Evolutionary conservation across 2,113 vertebrate species (phyloP), one percentile per base, ranked within the genome.

Genomic region (Sinocyclocheilus maitianheensis): DNA sequence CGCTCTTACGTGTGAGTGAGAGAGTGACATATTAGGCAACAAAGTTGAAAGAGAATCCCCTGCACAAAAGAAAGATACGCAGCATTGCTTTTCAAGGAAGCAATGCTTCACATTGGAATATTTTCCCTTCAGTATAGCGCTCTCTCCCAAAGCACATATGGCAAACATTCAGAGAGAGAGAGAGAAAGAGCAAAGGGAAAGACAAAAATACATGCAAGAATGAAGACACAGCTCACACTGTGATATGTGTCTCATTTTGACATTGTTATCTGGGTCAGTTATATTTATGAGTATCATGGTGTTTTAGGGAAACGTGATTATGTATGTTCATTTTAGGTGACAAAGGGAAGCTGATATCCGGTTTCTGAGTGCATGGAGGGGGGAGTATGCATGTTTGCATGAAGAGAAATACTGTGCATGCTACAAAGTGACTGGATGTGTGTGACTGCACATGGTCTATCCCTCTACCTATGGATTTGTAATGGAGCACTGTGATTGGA

Each of bases 281-380:
- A 89, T 91, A 92, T 94, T 93, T 92, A 90, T 90, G 81, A 91
- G 87, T 75, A 80, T 80, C 90, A 92, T 82, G 74, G 91, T 78
- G 87, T 90, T 91, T 90, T 81, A 90, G 77, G 87, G 87, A 91
- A 93, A 94, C 77, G 87, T 89, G 92, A 93, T 94, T 93, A 92
- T 89, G 88, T 85, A 88, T 83, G 88, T 91, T 92, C 85, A 87
- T 90, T 91, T 62, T 88, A 78, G 87, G 85, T 92, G 85, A 92
- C 89, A 90, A 86, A 89, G 58, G 75, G 69, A 13, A 89, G 89
- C 90, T 91, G n/a, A 88, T 87, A 90, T 91, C 87, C 89, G 89
- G 86, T 76, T 71, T 84, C 76, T 81, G 84, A 34, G 71, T 81
- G 78, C 83, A 85, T 3, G 11, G 30, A 12, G 1, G 11, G 43